Evolutionary conservation across 2,888 invertebrate species (phyloP), one percentile per base, ranked within the genome.

Genomic region (Agonopterix subpropinquella): DNA sequence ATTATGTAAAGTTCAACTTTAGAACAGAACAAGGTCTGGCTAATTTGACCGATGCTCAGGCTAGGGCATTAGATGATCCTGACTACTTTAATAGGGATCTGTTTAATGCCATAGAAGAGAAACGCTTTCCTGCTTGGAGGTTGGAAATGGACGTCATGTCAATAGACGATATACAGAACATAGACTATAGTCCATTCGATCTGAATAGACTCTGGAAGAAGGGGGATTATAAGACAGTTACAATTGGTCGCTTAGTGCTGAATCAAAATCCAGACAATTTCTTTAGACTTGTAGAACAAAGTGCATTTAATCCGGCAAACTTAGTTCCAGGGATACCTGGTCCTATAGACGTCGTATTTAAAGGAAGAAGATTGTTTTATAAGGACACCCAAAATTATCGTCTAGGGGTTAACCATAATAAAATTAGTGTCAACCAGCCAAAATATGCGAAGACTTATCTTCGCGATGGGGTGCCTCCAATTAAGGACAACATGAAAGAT

Each of bases 1-100:
- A 92, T 57, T 98, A 93, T 70, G 95, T 94, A 55, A 97, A 95
- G 89, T 98, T 97, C 83, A 97, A 96, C 74, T 94, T 92, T 67
- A 96, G 95, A 91, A 94, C 96, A 1, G 92, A 96, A 73, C 96
- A 96, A 80, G 95, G 95, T 7, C 92, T 97, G 56, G 92, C 92
- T 70, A 94, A 94, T 75, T 71, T 98, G 43, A 80, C 90, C 18
- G 86, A 89, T 0, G 89, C 91, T 1, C 89, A 89, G 67, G 95
- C 95, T 0, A 87, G 65, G 0, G 79, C 91, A 44, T 78, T 97
- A 36, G 69, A 81, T 13, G 95, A 97, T 79, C 95, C 96, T 0
- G 96, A 98, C 80, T 97, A 96, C 70, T 89, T 91, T 36, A 92
- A 92, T 50, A 91, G 94, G 51, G 97, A 98, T 83, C 52, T 77